phyloP scores from a whole-genome alignment of 2,797 vertebrate species.

The Poecile montanus region DNA sequence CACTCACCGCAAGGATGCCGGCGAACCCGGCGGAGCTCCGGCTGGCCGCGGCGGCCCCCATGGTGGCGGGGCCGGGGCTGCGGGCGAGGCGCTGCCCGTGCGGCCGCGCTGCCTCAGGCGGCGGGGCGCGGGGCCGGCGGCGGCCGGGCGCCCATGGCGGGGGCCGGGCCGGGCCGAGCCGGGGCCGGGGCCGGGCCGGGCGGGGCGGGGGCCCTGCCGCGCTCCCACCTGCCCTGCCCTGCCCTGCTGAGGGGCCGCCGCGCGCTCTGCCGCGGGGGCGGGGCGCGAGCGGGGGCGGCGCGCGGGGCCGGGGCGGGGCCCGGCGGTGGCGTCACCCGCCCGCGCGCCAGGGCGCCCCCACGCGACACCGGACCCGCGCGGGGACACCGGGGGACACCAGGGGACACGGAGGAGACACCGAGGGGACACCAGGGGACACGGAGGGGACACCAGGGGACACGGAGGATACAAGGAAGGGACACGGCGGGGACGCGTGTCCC shows the following conservation, averaged over 20 bases:
- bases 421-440: no score
- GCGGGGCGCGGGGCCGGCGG: not conserved
- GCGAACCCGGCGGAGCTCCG: not conserved
- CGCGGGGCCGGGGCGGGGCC: not conserved
- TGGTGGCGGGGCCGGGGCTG: slow-evolving; percentile 13
- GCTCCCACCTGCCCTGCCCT: not conserved
- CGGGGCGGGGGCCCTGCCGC: not conserved
- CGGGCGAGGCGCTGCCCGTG: not conserved
- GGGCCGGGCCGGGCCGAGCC: not conserved
- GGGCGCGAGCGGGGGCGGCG: not conserved
- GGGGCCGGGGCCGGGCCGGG: not conserved
- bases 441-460: no score
- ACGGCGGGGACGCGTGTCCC: not conserved
- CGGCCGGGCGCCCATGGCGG: slow-evolving; percentile 16
- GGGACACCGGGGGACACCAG: no score
- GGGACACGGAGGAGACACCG: no score
- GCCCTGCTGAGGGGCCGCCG: not conserved
- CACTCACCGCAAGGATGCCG: slow-evolving; percentile 48
- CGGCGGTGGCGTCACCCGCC: not conserved
- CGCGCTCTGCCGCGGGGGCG: not conserved
- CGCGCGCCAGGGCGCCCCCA: not conserved
- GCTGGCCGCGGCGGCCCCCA: slow-evolving; percentile 39
- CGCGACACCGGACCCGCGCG: not conserved
- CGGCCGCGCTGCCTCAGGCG: not conserved
- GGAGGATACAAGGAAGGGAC: no score